Evolutionary conservation across 2,888 invertebrate genomes (phyloP).

Genomic region (Adela reaumurella): DNA sequence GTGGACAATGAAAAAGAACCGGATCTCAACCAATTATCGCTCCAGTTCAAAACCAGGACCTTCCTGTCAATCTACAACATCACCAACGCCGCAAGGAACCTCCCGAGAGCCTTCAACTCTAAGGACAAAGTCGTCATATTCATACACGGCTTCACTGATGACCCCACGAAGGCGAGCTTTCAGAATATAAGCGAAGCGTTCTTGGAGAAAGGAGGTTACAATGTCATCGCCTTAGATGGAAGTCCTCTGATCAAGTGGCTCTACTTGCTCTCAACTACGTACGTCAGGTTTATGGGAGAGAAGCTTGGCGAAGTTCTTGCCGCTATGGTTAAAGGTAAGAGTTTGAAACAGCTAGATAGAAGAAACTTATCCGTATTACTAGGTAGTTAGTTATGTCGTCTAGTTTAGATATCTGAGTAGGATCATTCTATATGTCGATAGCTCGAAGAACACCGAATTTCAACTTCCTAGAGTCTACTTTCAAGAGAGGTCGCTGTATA

Average conservation of each 20-base stretch:
- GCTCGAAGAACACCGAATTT: too few relatives aligned
- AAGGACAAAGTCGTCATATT: constrained; percentile 8
- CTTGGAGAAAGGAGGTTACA: constrained; percentile 4
- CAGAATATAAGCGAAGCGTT: constrained; percentile 10
- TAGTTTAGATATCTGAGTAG: too few relatives aligned
- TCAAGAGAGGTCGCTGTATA: too few relatives aligned
- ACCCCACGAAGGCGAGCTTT: constrained; percentile 2
- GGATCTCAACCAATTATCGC: constrained; percentile 20
- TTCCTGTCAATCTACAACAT: background rate
- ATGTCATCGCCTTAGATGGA: constrained; percentile 12
- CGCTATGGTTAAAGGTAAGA: constrained; percentile 7
- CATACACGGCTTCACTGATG: constrained; percentile 12
- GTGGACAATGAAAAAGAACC: constrained; percentile 21
- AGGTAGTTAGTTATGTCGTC: too few relatives aligned
- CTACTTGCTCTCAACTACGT: constrained; percentile 12
- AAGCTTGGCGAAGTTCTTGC: constrained; percentile 9
- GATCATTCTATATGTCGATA: too few relatives aligned
- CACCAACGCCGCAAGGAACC: background rate
- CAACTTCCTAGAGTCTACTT: too few relatives aligned
- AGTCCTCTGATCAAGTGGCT: constrained; percentile 11
- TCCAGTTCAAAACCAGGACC: constrained; percentile 16
- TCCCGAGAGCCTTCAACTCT: background rate
- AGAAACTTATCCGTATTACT: too few relatives aligned
- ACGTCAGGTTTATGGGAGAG: constrained; percentile 12
- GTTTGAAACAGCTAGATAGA: too few relatives aligned